Evolutionary conservation across 1,140 invertebrate genomes (phyloP).

Genomic region (Drosophila obscura): DNA sequence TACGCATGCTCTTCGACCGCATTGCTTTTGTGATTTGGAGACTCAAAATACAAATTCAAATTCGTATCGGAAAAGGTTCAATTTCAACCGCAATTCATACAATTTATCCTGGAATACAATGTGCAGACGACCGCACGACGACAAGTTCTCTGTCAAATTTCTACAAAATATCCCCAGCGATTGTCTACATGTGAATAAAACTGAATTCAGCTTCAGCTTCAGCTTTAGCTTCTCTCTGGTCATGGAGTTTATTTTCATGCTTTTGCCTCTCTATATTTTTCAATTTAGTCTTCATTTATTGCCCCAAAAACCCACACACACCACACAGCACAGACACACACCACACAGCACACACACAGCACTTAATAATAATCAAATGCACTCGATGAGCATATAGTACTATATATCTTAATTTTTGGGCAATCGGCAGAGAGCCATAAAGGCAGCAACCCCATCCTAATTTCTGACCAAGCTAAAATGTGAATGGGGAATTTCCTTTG

Average conservation of each 20-base stretch:
- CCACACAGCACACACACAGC: conserved; percentile 8
- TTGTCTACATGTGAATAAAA: conserved; percentile 13
- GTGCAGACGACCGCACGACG: background rate
- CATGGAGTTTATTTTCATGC: background rate
- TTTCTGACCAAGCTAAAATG: background rate
- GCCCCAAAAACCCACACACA: conserved; percentile 2
- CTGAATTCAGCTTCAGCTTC: conserved; percentile 5
- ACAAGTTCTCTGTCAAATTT: conserved; percentile 4
- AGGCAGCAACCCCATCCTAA: background rate
- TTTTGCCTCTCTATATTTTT: conserved; percentile 45
- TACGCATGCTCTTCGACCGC: no score
- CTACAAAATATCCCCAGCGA: no score
- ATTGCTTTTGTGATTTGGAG: conserved; percentile 1
- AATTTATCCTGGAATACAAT: conserved; percentile 15
- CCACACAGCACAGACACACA: background rate
- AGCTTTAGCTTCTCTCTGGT: background rate
- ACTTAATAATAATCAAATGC: conserved; percentile 76
- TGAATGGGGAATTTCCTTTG: no score
- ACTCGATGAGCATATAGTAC: conserved; percentile 51
- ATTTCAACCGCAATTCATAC: conserved; percentile 21
- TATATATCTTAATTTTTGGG: conserved; percentile 61
- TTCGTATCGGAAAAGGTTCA: background rate
- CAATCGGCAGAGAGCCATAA: conserved; percentile 45
- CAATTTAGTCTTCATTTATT: conserved; percentile 46
- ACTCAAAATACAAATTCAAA: background rate